Conservation (phyloP, 2,888 invertebrate species). For the Ypsolopha scabrella region DNA sequence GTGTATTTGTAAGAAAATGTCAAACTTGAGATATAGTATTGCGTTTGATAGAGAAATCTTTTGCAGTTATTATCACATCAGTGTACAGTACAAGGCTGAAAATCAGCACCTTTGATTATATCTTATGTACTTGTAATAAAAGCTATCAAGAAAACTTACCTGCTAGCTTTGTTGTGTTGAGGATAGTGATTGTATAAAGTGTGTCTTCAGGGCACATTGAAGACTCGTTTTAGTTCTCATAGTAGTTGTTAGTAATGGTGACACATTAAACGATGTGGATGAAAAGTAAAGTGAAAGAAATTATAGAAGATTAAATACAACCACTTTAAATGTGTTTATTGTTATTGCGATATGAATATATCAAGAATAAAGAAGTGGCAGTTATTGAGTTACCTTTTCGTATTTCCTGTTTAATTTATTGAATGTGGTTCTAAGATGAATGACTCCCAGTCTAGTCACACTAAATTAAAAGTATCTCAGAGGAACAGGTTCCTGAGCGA, state of each 20-base stretch:
- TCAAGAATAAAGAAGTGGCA: not conserved
- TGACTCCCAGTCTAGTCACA: constrained; percentile 34
- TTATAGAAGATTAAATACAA: too few relatives aligned
- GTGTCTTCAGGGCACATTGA: not conserved
- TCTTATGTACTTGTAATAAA: not conserved
- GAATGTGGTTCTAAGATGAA: constrained; percentile 22
- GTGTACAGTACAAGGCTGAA: too few relatives aligned
- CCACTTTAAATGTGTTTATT: too few relatives aligned
- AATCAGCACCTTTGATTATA: too few relatives aligned
- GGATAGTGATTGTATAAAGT: not conserved
- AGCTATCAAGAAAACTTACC: too few relatives aligned
- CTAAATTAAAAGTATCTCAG: not conserved
- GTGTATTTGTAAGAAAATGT: too few relatives aligned
- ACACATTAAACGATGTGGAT: too few relatives aligned
- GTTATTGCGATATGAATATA: not conserved
- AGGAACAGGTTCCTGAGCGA: constrained; percentile 41
- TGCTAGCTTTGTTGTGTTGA: not conserved
- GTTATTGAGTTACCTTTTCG: not conserved
- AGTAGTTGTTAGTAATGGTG: not conserved
- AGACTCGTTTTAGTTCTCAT: not conserved
- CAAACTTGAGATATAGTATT: too few relatives aligned
- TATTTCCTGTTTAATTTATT: not conserved
- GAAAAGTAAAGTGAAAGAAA: too few relatives aligned
- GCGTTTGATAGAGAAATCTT: too few relatives aligned
- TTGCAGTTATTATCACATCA: too few relatives aligned